Conservation (phyloP, 2,113 vertebrate species). For the Clarias magur region DNA sequence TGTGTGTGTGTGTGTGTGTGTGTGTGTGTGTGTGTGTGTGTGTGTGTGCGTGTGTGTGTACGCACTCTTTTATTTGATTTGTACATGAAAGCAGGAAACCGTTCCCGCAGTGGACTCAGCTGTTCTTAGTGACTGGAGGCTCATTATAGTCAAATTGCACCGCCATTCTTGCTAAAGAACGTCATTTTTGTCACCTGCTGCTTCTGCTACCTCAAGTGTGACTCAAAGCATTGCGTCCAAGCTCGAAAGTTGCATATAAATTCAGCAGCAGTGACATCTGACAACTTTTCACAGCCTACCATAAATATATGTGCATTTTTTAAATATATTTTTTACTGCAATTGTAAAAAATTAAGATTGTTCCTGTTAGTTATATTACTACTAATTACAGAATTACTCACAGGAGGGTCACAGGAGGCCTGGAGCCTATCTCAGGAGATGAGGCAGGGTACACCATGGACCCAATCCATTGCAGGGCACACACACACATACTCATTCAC, state of each 20-base stretch:
- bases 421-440: too few species aligned
- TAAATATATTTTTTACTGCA: too few species aligned
- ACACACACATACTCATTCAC: too few species aligned
- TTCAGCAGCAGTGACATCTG: background rate
- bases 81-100: background rate
- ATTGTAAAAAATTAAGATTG: too few species aligned
- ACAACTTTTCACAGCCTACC: background rate
- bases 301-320: too few species aligned
- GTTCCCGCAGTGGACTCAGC: background rate
- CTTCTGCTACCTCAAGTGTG: background rate
- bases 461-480: too few species aligned
- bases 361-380: too few species aligned
- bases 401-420: too few species aligned
- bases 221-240: background rate
- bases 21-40: background rate
- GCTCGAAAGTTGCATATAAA: background rate
- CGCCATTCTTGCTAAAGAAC: background rate
- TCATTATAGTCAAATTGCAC: constrained; percentile 21
- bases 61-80: constrained; percentile 6
- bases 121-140: background rate
- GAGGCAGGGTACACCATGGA: too few species aligned
- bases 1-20: background rate
- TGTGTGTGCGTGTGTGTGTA: constrained; percentile 24
- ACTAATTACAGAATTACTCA: too few species aligned
- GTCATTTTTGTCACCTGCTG: constrained; percentile 16